Evolutionary conservation across 2,113 vertebrate genomes (phyloP).

Genomic region (Anguilla rostrata): DNA sequence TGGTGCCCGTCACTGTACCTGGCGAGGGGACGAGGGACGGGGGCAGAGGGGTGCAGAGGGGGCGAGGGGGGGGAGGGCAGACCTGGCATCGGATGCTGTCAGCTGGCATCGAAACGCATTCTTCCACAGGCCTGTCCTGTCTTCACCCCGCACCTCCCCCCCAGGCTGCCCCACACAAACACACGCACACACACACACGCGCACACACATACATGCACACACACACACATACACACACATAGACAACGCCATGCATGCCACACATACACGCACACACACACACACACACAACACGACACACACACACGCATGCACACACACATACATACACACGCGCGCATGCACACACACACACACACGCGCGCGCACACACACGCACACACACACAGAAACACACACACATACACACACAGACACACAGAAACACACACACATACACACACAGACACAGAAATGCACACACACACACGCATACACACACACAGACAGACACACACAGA

Average conservation of each 20-base stretch:
- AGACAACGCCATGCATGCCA: not conserved
- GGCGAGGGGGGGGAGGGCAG: slow-evolving; percentile 18
- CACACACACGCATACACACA: no score
- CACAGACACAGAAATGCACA: no score
- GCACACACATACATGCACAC: not conserved
- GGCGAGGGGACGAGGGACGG: slow-evolving; percentile 34
- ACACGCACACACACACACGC: not conserved
- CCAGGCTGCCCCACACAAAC: slow-evolving; percentile 13
- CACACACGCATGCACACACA: no score
- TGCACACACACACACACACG: not conserved
- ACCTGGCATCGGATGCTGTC: slow-evolving; percentile 59
- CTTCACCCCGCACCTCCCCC: slow-evolving; percentile 52
- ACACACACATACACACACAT: no score
- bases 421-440: no score
- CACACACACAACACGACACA: not conserved
- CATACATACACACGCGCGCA: no score
- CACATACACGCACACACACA: not conserved
- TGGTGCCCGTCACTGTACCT: slow-evolving; percentile 57
- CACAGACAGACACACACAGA: no score
- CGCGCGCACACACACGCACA: not conserved
- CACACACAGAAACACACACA: no score
- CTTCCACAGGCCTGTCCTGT: slow-evolving; percentile 67
- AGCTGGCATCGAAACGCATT: slow-evolving; percentile 70
- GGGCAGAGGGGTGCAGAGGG: not conserved
- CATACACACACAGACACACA: no score